phyloP scores from a whole-genome alignment of 2,113 vertebrate species.

The Campylomormyrus tamandua region DNA sequence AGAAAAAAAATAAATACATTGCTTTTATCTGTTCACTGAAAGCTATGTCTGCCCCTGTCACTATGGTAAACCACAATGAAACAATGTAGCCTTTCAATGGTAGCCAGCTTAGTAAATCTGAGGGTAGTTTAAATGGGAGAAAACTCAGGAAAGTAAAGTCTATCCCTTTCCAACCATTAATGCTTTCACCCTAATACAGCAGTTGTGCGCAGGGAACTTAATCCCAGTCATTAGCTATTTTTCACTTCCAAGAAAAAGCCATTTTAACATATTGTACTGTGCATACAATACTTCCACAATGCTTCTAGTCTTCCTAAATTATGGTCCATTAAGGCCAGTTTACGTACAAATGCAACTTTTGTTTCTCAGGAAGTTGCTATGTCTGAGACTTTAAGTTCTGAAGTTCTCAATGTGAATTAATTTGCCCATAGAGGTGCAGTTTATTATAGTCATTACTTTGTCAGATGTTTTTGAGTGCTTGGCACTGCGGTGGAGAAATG shows the following conservation, averaged over 20 bases:
- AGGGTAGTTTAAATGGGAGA: constrained; percentile 36
- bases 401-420: constrained; percentile 6
- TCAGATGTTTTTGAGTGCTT: not conserved
- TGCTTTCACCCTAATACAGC: constrained; percentile 24
- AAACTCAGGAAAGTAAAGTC: constrained; percentile 33
- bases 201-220: constrained; percentile 33
- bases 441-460: not conserved
- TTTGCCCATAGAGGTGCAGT: not conserved
- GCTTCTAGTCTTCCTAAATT: constrained; percentile 7
- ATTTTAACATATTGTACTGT: constrained; percentile 30
- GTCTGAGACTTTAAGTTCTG: not conserved
- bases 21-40: constrained; percentile 31
- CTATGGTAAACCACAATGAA: constrained; percentile 29
- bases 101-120: constrained; percentile 41
- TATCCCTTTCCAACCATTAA: constrained; percentile 40
- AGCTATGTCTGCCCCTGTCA: constrained; percentile 27
- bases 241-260: constrained; percentile 26
- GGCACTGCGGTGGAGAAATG: not conserved
- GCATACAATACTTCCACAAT: not conserved
- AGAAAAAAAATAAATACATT: constrained; percentile 15
- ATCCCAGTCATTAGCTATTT: constrained; percentile 34
- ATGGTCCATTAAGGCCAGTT: not conserved
- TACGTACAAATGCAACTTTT: not conserved
- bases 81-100: constrained; percentile 44
- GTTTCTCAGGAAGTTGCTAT: constrained; percentile 7